Base-by-base conservation (phyloP, 2,797 vertebrate species). In the Chaenodraco wilsoni region DNA sequence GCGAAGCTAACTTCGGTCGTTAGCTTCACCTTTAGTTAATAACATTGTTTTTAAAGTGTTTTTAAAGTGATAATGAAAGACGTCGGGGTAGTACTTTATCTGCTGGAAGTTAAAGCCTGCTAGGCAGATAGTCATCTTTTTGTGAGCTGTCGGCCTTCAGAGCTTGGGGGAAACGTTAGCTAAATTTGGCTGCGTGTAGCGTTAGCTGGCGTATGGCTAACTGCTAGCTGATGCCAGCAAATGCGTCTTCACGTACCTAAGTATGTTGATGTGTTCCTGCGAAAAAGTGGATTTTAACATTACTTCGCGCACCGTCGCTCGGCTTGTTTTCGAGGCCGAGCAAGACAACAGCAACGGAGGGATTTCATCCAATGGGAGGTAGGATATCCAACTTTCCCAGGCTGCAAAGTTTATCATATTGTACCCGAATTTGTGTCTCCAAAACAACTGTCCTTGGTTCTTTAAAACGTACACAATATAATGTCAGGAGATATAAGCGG, bases 361-460 rank as follows among this genome's bases (percentile, higher is more conserved):
- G 54, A 91, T 91, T 84, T 94, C 95, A 23, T 95, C 94, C 19
- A 95, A 95, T 88, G 95, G 93, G 87, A 95, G 95, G 95, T 95
- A 95, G 84, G 93, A 81, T 9, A 15, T 61, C 12, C 0, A 27
- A 16, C 46, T 65, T 45, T 2, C 4, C 7, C 10, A 41, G 3
- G 37, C 49, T 59, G 44, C 27, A 56, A 33, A 56, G 37, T 61
- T 62, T 27, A 17, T 40, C 16, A 3, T 49, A 2, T 44, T 48
- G 9, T 43, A 9, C 27, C 2, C 14, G 3, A 10, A 16, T 56
- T 51, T 27, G 3, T 33, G 9, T 15, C 2, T 23, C 12, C 40
- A 17, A 15, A 9, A 9, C 0, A 3, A 16, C 40, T 50, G 15
- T 12, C 14, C 3, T 15, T 14, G 9, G 6, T 19, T 41, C 54